Percentiles rank a stretch among this genome's conserved stretches.
Conservation (phyloP, 2,113 vertebrate genomes). For the Ceyx melanurus region DNA sequence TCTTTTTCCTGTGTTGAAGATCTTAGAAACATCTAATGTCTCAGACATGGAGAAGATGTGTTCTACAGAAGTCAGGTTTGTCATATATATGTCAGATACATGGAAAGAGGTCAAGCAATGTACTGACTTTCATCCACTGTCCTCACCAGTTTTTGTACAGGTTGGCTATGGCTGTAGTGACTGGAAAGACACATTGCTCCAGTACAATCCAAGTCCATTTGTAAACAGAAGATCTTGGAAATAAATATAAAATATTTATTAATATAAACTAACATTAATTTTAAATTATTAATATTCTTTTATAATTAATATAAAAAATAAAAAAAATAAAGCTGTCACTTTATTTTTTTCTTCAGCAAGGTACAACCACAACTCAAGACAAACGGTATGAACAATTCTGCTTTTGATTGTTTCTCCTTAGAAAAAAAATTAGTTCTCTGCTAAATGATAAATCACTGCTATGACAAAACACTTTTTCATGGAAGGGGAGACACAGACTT, state of each 20-base stretch:
- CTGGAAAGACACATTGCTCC: neutral
- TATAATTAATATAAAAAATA: too few relatives aligned
- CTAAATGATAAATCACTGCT: neutral
- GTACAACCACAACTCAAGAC: neutral
- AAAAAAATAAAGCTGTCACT: neutral
- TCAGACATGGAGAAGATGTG: neutral
- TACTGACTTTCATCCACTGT: neutral
- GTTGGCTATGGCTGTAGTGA: neutral
- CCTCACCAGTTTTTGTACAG: neutral
- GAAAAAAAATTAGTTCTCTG: neutral
- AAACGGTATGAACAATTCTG: neutral
- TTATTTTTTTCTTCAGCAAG: neutral
- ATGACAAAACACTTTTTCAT: neutral
- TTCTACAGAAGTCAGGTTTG: neutral
- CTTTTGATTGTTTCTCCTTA: neutral
- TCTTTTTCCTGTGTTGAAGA: accelerated
- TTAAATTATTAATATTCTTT: too few relatives aligned
- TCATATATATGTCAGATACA: neutral
- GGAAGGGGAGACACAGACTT: neutral
- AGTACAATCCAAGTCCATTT: neutral
- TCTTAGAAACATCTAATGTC: neutral
- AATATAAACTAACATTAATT: too few relatives aligned
- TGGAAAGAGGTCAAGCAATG: neutral
- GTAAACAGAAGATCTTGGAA: neutral
- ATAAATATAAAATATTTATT: neutral